Evolutionary conservation across 2,888 invertebrate genomes (phyloP), one percentile per base, ranked within the genome.

Genomic region (Pandemis cinnamomeana): DNA sequence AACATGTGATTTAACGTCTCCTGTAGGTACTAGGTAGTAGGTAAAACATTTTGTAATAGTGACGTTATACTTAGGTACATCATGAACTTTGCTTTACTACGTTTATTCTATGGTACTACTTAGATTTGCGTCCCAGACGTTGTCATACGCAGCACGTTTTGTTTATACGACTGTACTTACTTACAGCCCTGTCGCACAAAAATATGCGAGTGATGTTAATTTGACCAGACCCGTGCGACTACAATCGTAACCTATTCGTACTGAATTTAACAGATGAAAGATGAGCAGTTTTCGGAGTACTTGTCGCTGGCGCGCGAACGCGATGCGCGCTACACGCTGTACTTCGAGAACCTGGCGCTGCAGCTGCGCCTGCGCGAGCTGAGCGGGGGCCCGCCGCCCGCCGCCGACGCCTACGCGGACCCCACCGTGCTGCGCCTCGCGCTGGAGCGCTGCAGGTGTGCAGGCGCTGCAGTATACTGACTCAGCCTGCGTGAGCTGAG

Each of bases 281-380:
- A 90, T 63, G 89, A 89, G 67, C 84, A 89, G 64, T 92, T 93
- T 80, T 86, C 91, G 0, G 91, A 92, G 53, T 91, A 94, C 80
- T 77, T 93, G 7, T 80, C 78, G 0, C 79, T 94, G 75, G 91
- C 93, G 90, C 84, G 85, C 1, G 94, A 94, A 78, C 84, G 94
- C 2, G 93, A 94, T 77, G 92, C 91, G 3, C 85, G 93, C 3
- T 93, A 92, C 80, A 88, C 91, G 5, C 83, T 94, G 36, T 92
- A 91, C 82, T 91, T 90, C 72, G 94, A 94, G 83, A 94, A 94
- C 81, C 77, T 92, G 41, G 87, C 82, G 0, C 84, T 94, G 15
- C 92, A 93, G 55, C 79, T 89, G 80, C 90, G 88, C 75, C 79
- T 92, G 36, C 90, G 89, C 67, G 89, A 91, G 71, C 78, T 92